Base-by-base conservation (phyloP, 2,797 vertebrate species). In the Falco peregrinus region DNA sequence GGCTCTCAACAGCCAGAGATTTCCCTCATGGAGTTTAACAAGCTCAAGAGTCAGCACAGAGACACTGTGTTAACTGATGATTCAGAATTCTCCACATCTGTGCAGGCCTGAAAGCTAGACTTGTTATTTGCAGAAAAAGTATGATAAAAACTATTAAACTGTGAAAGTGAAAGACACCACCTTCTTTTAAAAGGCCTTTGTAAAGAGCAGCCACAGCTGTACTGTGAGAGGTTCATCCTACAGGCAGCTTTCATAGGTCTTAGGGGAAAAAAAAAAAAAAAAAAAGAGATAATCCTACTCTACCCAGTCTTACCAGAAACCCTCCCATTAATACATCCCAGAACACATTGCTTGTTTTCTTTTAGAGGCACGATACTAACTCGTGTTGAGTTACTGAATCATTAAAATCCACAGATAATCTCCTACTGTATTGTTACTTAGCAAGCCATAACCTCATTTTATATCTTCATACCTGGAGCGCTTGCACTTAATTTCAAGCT, bases 401-500 rank as follows among this genome's bases (percentile, higher is more conserved):
- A 47, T 64, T 56, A 59, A 79, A 68, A 92, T 35, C 63, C 45
- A 67, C 12, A 76, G 35, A 79, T 68, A 45, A 59, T 51, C 35
- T 64, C 64, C 24, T 4, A 13, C 0, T 16, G n/a, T 45, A 61
- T 19, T 61, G 60, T 53, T 14, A 85, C 7, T 83, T 64, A 13
- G 45, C 64, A 92, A 91, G 47, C 39, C 48, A 67, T 25, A 76
- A 74, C 12, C 33, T 73, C 41, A 26, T 57, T 77, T 84, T 57
- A 5, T 24, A n/a, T 28, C 70, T 89, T 75, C 61, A 54, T 24
- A 84, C 19, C 56, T 89, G 26, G 21, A 70, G 35, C 18, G 10
- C 61, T 56, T 73, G 43, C 25, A 77, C 65, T 78, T 60, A 56
- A 82, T 81, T 77, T 47, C 60, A 93, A 91, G 37, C 26, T 86